Evolutionary conservation across 2,888 invertebrate species (phyloP), one percentile per base, ranked within the genome.

Genomic region (Drosophila falleni): DNA sequence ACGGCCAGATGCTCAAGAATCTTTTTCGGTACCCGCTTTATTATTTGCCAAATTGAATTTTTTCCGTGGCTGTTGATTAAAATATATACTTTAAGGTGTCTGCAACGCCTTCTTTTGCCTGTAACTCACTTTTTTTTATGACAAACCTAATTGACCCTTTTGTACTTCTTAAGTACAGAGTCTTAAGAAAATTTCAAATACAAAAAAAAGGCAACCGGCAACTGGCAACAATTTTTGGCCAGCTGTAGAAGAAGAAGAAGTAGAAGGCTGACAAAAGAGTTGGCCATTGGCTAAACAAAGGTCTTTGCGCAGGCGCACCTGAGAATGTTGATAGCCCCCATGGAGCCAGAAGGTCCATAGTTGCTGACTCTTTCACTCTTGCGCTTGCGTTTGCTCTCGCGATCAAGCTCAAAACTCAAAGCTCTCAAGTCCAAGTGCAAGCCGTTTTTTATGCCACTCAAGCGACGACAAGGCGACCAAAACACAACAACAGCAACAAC

Each of bases 261-360:
- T 13, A 47, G 58, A 29, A 16, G 76, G 44, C 76, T 73, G 78
- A 66, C 78, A 70, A 74, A 73, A 63, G 23, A 39, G 59, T 65
- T 65, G 46, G 35, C 84, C 85, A 80, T 62, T 80, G 82, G 85
- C 80, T 60, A 79, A 87, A 87, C 88, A 86, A 83, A 86, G 73
- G 84, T 56, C 26, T 58, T 62, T 77, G 67, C 73, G 68, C 76
- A 61, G 89, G 88, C 89, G 91, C 91, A 91, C 91, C 92, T 91
- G 91, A 91, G 91, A 91, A 91, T 91, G 91, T 91, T 91, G 91
- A 91, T 92, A 90, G 92, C 87, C 87, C 85, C 87, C 87, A 80
- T 74, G 84, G 87, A 87, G 87, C 77, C 59, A 59, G 69, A 70
- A 70, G 56, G 75, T 56, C 35, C 44, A 19, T 16, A 39, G 31